Percentiles rank a stretch among this genome's conserved stretches.
Conservation (phyloP, 1,140 invertebrate species). For the Rhopalosiphum maidis region DNA sequence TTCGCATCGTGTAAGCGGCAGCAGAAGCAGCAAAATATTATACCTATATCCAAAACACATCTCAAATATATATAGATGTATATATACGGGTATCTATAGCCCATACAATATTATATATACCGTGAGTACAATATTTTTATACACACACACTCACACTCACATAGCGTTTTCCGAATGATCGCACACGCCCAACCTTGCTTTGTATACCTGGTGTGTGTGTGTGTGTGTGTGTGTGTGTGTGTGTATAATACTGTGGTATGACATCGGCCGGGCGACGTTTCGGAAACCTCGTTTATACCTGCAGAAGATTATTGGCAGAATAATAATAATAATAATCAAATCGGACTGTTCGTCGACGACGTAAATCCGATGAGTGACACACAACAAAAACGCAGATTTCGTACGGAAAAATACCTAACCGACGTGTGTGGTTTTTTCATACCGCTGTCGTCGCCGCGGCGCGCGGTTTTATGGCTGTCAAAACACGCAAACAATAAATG, state of each 20-base stretch:
- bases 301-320: background rate
- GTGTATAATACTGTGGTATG: background rate
- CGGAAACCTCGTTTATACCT: background rate
- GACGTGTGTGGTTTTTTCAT: conserved; percentile 27
- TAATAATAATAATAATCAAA: conserved; percentile 23
- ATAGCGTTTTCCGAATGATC: conserved; percentile 22
- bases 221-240: background rate
- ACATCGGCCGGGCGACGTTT: background rate
- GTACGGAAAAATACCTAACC: conserved; percentile 16
- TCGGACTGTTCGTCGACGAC: conserved; percentile 19
- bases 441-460: background rate
- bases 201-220: background rate
- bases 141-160: background rate
- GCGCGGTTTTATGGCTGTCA: conserved; percentile 25
- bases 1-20: background rate
- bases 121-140: background rate
- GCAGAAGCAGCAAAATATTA: conserved; percentile 4
- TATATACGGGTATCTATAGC: background rate
- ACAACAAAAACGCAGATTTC: conserved; percentile 27
- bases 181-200: conserved; percentile 12
- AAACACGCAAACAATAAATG: background rate
- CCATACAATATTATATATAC: background rate
- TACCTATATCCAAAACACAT: background rate
- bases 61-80: background rate
- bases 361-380: conserved; percentile 44